phyloP scores from a whole-genome alignment of 2,113 vertebrate species.

The Brienomyrus longianalis region DNA sequence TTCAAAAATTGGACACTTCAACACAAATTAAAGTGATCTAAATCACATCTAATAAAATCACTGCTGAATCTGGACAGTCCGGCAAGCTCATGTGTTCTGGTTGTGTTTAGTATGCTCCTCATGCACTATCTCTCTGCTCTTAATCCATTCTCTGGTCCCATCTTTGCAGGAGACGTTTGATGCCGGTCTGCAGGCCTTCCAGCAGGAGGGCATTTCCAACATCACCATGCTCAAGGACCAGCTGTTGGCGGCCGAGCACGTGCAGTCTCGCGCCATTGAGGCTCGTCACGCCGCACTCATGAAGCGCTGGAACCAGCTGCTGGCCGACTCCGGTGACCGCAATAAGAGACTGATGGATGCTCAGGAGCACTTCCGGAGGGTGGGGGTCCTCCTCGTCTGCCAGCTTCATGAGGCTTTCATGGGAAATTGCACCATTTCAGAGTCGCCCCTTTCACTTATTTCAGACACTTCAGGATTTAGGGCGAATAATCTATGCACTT shows the following conservation, averaged over 20 bases:
- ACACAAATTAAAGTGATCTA: neutral
- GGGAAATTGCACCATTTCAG: neutral
- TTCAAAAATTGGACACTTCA: neutral
- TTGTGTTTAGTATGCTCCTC: neutral
- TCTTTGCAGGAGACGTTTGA: conserved; percentile 86
- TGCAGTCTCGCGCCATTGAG: conserved; percentile 92
- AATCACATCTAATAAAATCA: neutral
- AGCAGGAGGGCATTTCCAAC: conserved; percentile 96
- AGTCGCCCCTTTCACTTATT: neutral
- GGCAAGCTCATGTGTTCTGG: neutral
- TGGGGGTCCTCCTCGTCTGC: conserved; percentile 22
- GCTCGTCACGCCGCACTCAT: conserved; percentile 85
- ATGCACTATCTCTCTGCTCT: neutral
- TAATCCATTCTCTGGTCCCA: neutral
- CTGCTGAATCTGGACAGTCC: neutral
- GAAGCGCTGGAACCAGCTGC: conserved; percentile 94
- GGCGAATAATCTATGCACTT: neutral
- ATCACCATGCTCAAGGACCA: conserved; percentile 92
- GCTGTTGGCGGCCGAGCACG: conserved; percentile 82
- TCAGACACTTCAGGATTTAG: neutral
- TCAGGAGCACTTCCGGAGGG: conserved; percentile 96
- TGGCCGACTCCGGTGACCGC: conserved; percentile 83
- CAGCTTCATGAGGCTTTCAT: neutral
- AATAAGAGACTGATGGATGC: conserved; percentile 96
- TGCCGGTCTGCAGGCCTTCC: conserved; percentile 95